Evolutionary conservation across 1,140 invertebrate genomes (phyloP), one percentile per base, ranked within the genome.

Genomic region (Drosophila pachea): DNA sequence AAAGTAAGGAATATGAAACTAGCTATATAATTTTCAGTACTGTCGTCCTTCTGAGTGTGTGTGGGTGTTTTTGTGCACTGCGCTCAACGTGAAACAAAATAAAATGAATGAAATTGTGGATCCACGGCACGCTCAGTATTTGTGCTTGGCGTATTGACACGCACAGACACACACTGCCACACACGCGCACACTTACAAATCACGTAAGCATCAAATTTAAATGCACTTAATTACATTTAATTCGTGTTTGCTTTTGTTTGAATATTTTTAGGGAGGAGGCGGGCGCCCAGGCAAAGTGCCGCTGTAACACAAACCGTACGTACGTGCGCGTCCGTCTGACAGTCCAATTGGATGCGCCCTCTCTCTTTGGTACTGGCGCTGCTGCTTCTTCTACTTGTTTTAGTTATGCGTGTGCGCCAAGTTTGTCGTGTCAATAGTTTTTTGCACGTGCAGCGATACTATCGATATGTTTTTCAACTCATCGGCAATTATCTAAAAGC

Each of bases 151-250:
- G 42, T 14, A 31, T 12, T 7, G 33, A 12, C 52, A 58, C 45
- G 38, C 53, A 69, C 62, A 56, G n/a, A 48, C 35, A 43, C 45
- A 62, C 22, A 22, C 22, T 22, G 22, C 36, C 35, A 53, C 14
- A 66, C 61, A 33, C 61, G 42, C 49, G 12, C 49, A 40, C 36
- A 35, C 22, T 36, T 31, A 52, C 52, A 70, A 78, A 78, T 71
- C 76, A 74, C 75, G 76, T 76, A 68, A 74, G 74, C 65, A 70
- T 58, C 55, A 66, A 75, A 78, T 65, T 68, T 63, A 78, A 78
- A 78, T 78, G 68, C 72, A 78, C 61, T 78, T 74, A 78, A 78
- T 78, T 78, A 78, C 60, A 74, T 74, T 74, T 74, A 74, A 68
- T 72, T 78, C 43, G 60, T 77, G 54, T 73, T 69, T 48, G 68